These are phyloP conservation scores for Vollenhovia emeryi DNA, from an alignment of 1,140 invertebrate species.

Conservation along the genomic window DNA sequence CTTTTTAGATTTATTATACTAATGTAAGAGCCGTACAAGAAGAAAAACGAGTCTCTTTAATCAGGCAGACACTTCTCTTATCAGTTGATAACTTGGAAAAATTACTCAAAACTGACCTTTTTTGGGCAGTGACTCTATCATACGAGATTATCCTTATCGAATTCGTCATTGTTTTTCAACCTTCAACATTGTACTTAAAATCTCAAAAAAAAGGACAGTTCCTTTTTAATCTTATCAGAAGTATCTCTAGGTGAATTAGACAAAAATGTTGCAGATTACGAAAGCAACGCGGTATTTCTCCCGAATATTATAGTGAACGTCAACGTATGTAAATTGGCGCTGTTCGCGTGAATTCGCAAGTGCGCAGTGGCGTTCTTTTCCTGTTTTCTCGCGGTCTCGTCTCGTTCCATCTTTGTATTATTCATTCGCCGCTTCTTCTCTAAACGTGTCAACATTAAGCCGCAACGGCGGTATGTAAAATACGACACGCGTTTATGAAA, in stretches of 20 bases:
- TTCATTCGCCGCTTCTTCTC: neutral
- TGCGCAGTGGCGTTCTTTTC: neutral
- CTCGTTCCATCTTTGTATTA: neutral
- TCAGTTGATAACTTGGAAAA: neutral
- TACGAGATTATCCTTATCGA: constrained; percentile 1
- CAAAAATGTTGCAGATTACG: too few relatives aligned
- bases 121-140: neutral
- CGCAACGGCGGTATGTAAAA: constrained; percentile 1
- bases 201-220: neutral
- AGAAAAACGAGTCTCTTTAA: neutral
- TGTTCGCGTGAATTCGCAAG: neutral
- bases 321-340: neutral
- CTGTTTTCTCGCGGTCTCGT: neutral
- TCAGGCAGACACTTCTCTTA: constrained; percentile 4
- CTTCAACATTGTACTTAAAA: neutral
- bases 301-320: neutral
- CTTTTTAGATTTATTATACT: neutral
- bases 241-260: neutral
- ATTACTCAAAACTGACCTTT: neutral
- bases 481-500: neutral
- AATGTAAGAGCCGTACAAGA: neutral
- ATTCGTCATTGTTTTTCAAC: neutral
- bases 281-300: constrained; percentile 1
- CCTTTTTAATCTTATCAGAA: constrained; percentile 11
- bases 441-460: neutral